Evolutionary conservation across 2,888 invertebrate species (phyloP).

Genomic region (Aleiodes testaceus): DNA sequence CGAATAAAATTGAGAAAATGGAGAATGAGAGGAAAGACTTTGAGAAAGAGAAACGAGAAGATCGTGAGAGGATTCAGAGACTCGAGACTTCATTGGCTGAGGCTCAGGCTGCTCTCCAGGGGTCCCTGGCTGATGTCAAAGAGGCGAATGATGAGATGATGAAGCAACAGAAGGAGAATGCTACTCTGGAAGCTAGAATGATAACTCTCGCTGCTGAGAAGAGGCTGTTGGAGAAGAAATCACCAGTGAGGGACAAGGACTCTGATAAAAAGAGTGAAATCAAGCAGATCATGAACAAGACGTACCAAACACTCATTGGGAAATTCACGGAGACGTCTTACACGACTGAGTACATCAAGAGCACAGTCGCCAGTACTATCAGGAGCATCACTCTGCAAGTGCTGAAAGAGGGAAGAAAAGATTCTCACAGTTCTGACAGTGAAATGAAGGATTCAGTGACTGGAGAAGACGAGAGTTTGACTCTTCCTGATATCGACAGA

Average conservation of each 20-base stretch:
- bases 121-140: constrained; percentile 50
- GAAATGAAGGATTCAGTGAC: constrained; percentile 30
- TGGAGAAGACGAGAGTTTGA: constrained; percentile 29
- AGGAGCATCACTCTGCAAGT: constrained; percentile 63
- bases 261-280: constrained; percentile 61
- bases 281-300: constrained; percentile 64
- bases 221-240: constrained; percentile 42
- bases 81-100: constrained; percentile 52
- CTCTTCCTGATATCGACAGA: constrained; percentile 36
- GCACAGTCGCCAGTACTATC: constrained; percentile 59
- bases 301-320: constrained; percentile 58
- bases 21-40: constrained; percentile 53
- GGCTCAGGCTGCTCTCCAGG: constrained; percentile 48
- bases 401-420: constrained; percentile 49
- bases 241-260: constrained; percentile 41
- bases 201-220: constrained; percentile 42
- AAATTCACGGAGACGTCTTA: constrained; percentile 61
- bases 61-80: constrained; percentile 53
- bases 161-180: constrained; percentile 53
- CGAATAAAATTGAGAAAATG: constrained; percentile 42
- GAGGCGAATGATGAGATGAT: constrained; percentile 45
- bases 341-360: constrained; percentile 57
- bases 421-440: constrained; percentile 27
- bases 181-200: constrained; percentile 52
- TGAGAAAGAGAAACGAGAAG: constrained; percentile 49